These are phyloP conservation scores for Corydoras maculifer DNA, from an alignment of 2,113 vertebrate genomes.

Conservation along the genomic window DNA sequence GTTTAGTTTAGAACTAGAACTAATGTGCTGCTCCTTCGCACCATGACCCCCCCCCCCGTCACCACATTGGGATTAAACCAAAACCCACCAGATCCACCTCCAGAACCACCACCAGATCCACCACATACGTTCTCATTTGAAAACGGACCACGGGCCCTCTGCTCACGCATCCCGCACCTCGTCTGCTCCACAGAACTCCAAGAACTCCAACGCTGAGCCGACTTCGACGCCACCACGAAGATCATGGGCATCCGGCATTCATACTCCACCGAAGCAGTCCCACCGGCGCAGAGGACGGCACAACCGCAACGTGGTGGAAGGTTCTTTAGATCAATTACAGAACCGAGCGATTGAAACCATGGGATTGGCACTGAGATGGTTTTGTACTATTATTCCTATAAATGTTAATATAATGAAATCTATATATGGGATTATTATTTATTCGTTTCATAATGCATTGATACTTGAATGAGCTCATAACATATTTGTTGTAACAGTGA, in stretches of 20 bases:
- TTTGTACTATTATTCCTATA: conserved; percentile 53
- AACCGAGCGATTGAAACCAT: conserved; percentile 18
- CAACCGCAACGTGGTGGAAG: conserved; percentile 17
- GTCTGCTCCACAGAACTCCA: conserved; percentile 57
- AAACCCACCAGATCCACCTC: neutral
- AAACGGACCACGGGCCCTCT: conserved; percentile 58
- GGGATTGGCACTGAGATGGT: conserved; percentile 39
- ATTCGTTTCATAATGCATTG: conserved; percentile 96
- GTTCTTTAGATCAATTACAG: neutral
- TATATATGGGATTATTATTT: conserved; percentile 84
- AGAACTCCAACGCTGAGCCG: too few species aligned
- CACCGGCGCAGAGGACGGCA: conserved; percentile 31
- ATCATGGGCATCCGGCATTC: conserved; percentile 32
- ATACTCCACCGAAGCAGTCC: neutral
- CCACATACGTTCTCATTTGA: conserved; percentile 64
- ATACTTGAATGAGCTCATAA: conserved; percentile 97
- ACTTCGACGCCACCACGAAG: neutral
- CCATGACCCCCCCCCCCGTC: conserved; percentile 26
- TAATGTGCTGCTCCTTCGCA: conserved; percentile 79
- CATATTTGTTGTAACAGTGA: conserved; percentile 99
- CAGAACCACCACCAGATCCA: conserved; percentile 47
- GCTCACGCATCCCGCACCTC: conserved; percentile 57
- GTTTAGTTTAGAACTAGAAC: conserved; percentile 67
- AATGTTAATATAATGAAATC: conserved; percentile 58
- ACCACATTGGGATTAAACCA: conserved; percentile 48